Base-by-base conservation (phyloP, 2,888 invertebrate species). In the Pterostichus madidus region DNA sequence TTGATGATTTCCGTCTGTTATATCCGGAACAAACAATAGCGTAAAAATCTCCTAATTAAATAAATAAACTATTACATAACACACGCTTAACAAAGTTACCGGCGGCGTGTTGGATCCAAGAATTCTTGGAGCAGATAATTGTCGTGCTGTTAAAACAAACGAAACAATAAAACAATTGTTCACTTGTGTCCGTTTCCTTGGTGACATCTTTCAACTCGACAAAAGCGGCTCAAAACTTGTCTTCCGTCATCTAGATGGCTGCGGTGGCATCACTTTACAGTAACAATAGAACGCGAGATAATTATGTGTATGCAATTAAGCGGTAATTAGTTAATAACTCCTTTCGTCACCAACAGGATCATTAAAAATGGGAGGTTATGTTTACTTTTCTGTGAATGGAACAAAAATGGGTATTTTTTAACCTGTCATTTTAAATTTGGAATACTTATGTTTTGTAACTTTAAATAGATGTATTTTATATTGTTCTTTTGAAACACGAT, bases 91-190 rank as follows among this genome's bases (percentile, higher is more conserved):
- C 49, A 52, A 46, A 15, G 39, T 39, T 39, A 0, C 24, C 24
- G 24, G 24, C 24, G 24, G 24, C 10, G 2, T 32, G 64, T 64
- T n/a, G 35, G 46, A 44, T 71, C 46, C 31, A 71, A 39, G 59
- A 77, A 56, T 56, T 77, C 77, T 77, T 77, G 53, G 77, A 77
- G 77, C 77, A 53, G 56, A 77, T 77, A 77, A 77, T 77, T 77
- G 77, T 77, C 56, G 56, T 32, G 56, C 53, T 77, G 53, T 77
- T 77, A 77, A 77, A 77, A 77, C 77, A 77, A 77, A 77, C 77
- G 56, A 77, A 77, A 77, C 77, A 77, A 77, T 77, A 77, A 77
- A 56, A 77, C 77, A 77, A 77, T 77, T 77, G 77, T 56, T 75
- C 56, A 32, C 17, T 56, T 59, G 39, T 17, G 77, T 56, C 46